These are phyloP conservation scores for Lutjanus campechanus DNA, from an alignment of 2,797 vertebrate species.

Conservation along the genomic window DNA sequence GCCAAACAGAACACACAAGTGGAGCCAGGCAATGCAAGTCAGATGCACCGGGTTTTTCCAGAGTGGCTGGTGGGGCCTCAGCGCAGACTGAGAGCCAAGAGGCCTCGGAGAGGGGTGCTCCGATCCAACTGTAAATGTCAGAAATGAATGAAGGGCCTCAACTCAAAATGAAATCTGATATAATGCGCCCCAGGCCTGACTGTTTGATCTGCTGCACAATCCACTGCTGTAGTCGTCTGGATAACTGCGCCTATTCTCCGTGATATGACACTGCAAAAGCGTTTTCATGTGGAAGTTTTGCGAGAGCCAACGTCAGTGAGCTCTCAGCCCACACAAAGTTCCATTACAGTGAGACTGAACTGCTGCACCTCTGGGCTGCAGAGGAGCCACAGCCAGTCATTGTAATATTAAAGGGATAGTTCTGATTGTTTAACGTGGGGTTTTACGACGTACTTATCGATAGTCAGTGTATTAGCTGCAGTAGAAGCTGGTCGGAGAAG, in stretches of 20 bases:
- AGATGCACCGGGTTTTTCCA: constrained; percentile 88
- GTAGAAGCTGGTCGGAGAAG: too few species aligned
- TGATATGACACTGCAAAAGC: constrained; percentile 78
- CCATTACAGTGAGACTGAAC: constrained; percentile 73
- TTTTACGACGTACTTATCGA: too few species aligned
- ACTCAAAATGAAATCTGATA: constrained; percentile 85
- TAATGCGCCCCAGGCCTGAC: constrained; percentile 71
- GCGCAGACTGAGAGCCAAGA: constrained; percentile 80
- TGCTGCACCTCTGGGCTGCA: constrained; percentile 70
- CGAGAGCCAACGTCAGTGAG: constrained; percentile 65
- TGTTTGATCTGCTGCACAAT: constrained; percentile 84
- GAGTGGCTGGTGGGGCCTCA: constrained; percentile 83
- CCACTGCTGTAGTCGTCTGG: constrained; percentile 68
- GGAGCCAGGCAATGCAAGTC: constrained; percentile 87
- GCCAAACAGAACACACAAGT: constrained; percentile 89
- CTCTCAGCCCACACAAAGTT: constrained; percentile 80
- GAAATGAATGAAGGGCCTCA: constrained; percentile 89
- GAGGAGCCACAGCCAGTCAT: constrained; percentile 61
- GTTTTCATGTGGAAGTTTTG: constrained; percentile 73
- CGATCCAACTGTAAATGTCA: constrained; percentile 88
- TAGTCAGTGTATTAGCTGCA: too few species aligned
- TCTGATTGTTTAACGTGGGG: too few species aligned
- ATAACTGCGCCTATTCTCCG: constrained; percentile 74
- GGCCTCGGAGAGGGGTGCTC: constrained; percentile 80
- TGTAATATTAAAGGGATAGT: constrained; percentile 56